phyloP scores from a whole-genome alignment of 2,888 invertebrate species.

The Drosophila bunnanda region DNA sequence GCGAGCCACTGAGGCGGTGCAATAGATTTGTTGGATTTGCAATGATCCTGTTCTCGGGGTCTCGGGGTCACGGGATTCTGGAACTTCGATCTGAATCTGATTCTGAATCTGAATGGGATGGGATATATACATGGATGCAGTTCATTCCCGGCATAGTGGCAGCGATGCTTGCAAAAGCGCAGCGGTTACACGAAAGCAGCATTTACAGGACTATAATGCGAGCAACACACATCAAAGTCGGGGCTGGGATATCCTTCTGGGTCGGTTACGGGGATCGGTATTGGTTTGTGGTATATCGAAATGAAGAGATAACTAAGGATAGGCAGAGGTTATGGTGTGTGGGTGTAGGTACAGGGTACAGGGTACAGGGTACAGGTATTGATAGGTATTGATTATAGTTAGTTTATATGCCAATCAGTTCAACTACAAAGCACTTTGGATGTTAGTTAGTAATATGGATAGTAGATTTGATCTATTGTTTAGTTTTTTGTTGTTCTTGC shows the following conservation, averaged over 20 bases:
- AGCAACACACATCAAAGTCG: constrained; percentile 16
- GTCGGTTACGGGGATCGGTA: background rate
- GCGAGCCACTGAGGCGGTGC: constrained; percentile 32
- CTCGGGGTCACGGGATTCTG: background rate
- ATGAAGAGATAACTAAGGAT: constrained; percentile 16
- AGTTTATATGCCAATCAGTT: constrained; percentile 65
- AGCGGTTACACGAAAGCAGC: constrained; percentile 38
- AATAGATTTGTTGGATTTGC: constrained; percentile 12
- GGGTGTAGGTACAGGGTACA: background rate
- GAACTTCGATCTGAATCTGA: constrained; percentile 6
- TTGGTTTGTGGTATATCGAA: constrained; percentile 8
- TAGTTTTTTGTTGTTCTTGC: too few relatives aligned
- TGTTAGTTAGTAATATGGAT: constrained; percentile 40
- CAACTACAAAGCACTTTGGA: constrained; percentile 68
- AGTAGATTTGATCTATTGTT: constrained; percentile 36
- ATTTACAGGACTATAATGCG: constrained; percentile 21
- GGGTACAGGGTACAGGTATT: background rate
- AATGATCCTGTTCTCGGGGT: constrained; percentile 19
- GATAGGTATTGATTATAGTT: constrained; percentile 27
- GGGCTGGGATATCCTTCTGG: background rate
- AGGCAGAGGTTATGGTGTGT: background rate
- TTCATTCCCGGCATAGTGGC: constrained; percentile 11
- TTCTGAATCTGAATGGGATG: constrained; percentile 5
- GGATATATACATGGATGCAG: constrained; percentile 30
- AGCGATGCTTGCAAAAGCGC: constrained; percentile 19